Base-by-base conservation (phyloP, 2,888 invertebrate species). In the Mythimna impura region DNA sequence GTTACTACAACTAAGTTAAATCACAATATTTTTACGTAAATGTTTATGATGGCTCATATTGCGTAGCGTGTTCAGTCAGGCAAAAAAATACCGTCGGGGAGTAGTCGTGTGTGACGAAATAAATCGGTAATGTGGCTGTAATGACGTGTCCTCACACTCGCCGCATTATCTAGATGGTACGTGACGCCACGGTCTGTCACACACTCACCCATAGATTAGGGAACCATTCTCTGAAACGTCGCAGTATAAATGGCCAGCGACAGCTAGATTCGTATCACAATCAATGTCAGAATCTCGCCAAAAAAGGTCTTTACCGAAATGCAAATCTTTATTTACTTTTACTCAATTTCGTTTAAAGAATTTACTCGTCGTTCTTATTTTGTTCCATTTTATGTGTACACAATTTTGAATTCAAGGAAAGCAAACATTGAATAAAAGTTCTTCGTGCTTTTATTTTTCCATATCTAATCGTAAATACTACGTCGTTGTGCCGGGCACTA, bases 61-160 rank as follows among this genome's bases (percentile, higher is more conserved):
- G 61, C 72, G 52, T 58, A 69, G 61, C 72, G 55, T 69, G 74
- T 72, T 72, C 78, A 77, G 67, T 58, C 69, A 30, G 50, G 72
- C 62, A 76, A 80, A 85, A 78, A 76, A 85, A 66, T 67, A 64
- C 79, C 62, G 76, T 76, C 62, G 71, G 50, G 66, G 78, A 65
- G 79, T 82, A 90, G 88, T 90, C 88, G 87, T 86, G 87, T 82
- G 90, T 91, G 88, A 90, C 92, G 88, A 90, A 91, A 89, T 88
- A 89, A 91, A 91, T 92, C 89, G 87, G 89, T 93, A 92, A 93
- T 92, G 90, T 90, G 88, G 85, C 88, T 89, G 83, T 93, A 91
- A 93, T 90, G 88, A 87, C 76, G 69, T 82, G 71, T 83, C 80
- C 69, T 76, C 82, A 78, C 83, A 84, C 82, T 78, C 70, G 61